Evolutionary conservation across 2,113 vertebrate species (phyloP), one percentile per base, ranked within the genome.

Genomic region (Daboia siamensis): DNA sequence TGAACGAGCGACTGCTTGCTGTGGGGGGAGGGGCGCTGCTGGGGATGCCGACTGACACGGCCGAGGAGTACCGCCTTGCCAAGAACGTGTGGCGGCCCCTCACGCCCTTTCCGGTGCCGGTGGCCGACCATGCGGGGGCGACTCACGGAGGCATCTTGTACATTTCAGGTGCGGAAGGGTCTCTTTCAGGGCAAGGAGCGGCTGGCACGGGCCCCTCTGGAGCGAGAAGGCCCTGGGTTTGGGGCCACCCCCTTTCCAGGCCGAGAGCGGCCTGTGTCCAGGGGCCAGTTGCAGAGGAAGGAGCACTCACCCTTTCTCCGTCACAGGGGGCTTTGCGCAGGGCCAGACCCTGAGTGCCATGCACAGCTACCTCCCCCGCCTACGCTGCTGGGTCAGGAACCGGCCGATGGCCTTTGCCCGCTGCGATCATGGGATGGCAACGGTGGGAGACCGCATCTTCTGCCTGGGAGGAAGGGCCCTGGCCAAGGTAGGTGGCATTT

Each of bases 361-460:
- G 1, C 95, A 97, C 93, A 96, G 96, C 92, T 97, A 96, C 92
- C 94, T 97, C 39, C 95, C 96, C 51, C 92, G 64, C 52, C 95
- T 97, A 15, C 74, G 20, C 1, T 90, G 94, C 84, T 97, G 97
- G 97, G 24, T 95, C 5, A n/a, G 86, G 44, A 97, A 96, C 89
- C 92, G 94, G 0, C 92, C 96, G 59, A 96, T 96, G 97, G 92
- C 92, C 1, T 96, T 95, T 1, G 59, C 94, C 44, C 94, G 94
- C 44, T 97, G 97, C 4, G 95, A 95, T 7, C 97, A 97, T 0
- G 94, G 96, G 26, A 97, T 97, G 97, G 97, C 97, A 2, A 2
- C 96, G 0, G 89, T 86, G 11, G 86, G 92, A 29, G 95, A 97
- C 57, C 95, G 80, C 20, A 95, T 97, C 93, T 96, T 96, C 55